Base-by-base conservation (phyloP, 2,113 vertebrate species). In the Tapirus terrestris region DNA sequence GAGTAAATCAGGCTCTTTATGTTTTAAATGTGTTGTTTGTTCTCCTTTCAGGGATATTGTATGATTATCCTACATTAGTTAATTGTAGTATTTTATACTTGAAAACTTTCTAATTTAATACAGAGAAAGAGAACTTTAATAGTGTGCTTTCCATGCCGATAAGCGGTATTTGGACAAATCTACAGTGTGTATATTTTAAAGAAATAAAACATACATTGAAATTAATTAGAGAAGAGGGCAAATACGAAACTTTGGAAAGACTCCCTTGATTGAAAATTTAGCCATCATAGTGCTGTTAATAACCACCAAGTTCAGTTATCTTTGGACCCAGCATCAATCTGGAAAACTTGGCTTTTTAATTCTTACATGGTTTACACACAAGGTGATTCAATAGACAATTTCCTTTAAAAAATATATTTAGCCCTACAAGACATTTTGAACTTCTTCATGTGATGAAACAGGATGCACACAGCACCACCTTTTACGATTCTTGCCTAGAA, bases 301-400 rank as follows among this genome's bases (percentile, higher is more conserved):
- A 60, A 82, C 31, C 39, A 89, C 73, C 77, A 65, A 61, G 43
- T 67, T 21, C 45, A 70, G 39, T 89, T 85, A 51, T 51, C 61
- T 61, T 81, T 94, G 53, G 45, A 81, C 39, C 23, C 13, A 81
- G 72, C 43, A 60, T 89, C 89, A 45, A 6, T 70, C 75, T 91
- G 91, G 68, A 76, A 94, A 94, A 72, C 31, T 89, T 68, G 63
- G 58, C 21, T 51, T 91, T 92, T 86, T 77, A 93, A 33, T 43
- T 3, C 17, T 31, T 83, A 45, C 0, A 2, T 93, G 61, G 84
- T 67, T 87, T 84, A 61, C 12, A 56, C 43, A 61, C 36, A 67
- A n/a, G 29, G 8, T 91, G 27, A 85, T 70, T 92, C 48, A 93
- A 16, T 58, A 86, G 79, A 70, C 89, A 89, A 25, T 81, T 48